phyloP scores from a whole-genome alignment of 2,113 vertebrate genomes.

The Trichomycterus rosablanca region DNA sequence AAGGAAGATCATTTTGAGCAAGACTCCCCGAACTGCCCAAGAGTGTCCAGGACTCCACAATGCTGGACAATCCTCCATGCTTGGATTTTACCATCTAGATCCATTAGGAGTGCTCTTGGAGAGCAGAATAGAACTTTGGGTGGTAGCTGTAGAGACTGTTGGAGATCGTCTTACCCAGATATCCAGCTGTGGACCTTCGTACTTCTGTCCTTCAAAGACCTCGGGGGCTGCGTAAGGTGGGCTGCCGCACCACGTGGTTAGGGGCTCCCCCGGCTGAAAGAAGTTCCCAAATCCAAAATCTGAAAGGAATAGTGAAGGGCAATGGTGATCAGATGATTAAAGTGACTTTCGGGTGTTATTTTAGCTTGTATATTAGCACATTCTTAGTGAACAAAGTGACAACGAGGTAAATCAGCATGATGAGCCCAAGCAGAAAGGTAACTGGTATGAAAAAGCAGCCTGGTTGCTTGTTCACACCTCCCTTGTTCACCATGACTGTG shows the following conservation, averaged over 20 bases:
- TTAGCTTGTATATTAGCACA: neutral
- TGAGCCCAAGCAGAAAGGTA: too few relatives aligned
- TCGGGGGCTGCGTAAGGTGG: constrained; percentile 95
- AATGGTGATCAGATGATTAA: neutral
- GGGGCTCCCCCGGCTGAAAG: constrained; percentile 87
- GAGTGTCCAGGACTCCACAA: too few relatives aligned
- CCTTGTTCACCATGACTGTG: too few relatives aligned
- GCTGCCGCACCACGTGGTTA: constrained; percentile 95
- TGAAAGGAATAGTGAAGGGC: constrained; percentile 49
- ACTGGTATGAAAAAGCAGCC: too few relatives aligned
- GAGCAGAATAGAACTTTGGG: too few relatives aligned
- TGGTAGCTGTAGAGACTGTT: too few relatives aligned
- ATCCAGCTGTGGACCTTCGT: constrained; percentile 96
- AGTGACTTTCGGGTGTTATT: neutral
- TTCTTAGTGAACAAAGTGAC: neutral
- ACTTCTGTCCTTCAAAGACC: constrained; percentile 96
- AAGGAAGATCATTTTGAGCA: too few relatives aligned
- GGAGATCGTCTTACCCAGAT: constrained; percentile 94
- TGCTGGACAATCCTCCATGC: too few relatives aligned
- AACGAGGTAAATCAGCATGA: neutral
- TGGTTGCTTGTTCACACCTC: too few relatives aligned
- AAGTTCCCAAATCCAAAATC: constrained; percentile 99
- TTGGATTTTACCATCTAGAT: too few relatives aligned
- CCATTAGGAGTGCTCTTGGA: too few relatives aligned
- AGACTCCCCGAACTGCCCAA: too few relatives aligned